A percentile compares a stretch with the other conserved stretches of the same genome.
Evolutionary conservation across 2,797 vertebrate genomes (phyloP).

Genomic region (Phaenicophaeus curvirostris): DNA sequence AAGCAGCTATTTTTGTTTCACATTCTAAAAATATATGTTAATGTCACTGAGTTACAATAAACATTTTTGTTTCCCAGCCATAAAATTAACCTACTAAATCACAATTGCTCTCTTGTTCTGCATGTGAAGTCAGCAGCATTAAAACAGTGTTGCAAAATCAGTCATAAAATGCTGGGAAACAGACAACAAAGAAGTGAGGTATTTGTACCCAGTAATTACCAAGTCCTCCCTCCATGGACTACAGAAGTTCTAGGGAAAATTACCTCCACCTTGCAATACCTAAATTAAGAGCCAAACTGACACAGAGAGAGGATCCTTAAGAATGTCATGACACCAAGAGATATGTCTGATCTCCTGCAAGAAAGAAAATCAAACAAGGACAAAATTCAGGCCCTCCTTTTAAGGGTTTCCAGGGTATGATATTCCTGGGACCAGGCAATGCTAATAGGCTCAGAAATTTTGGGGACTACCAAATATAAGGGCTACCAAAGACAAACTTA

Average conservation of each 20-base stretch:
- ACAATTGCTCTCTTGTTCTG: not conserved
- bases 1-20: not conserved
- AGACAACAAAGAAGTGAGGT: not conserved
- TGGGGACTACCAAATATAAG: not conserved
- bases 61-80: not conserved
- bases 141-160: not conserved
- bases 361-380: not conserved
- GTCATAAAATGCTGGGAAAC: not conserved
- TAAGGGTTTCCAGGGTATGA: not conserved
- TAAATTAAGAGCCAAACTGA: not conserved
- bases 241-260: not conserved
- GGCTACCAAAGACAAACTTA: not conserved
- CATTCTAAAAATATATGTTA: not conserved
- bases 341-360: not conserved
- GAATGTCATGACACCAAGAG: not conserved
- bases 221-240: not conserved
- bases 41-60: not conserved
- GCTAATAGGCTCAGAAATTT: not conserved
- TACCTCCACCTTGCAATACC: not conserved
- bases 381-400: not conserved
- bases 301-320: not conserved
- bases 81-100: not conserved
- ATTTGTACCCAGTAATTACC: not conserved
- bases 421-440: not conserved
- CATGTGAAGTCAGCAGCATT: not conserved